Base-by-base conservation (phyloP, 2,113 vertebrate genomes). In the Entelurus aequoreus region DNA sequence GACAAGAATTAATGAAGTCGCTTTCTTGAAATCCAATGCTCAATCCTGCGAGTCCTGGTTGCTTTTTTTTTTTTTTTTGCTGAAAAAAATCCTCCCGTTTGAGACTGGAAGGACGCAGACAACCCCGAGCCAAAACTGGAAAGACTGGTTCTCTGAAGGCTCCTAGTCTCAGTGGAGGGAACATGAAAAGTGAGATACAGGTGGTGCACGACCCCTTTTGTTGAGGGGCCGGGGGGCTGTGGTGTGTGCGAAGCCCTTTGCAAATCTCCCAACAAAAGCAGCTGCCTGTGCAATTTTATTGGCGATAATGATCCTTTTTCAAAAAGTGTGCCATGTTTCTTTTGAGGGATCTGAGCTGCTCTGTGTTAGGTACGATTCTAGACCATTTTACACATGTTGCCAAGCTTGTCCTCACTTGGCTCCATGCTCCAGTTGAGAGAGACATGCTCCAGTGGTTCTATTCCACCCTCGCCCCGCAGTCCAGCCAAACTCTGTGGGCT, bases 161-260 rank as follows among this genome's bases (percentile, higher is more conserved):
- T 62, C 65, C 64, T 59, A 68, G 80, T 78, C 72, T 84, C 85
- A 77, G 74, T 69, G 52, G 51, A 74, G 13, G 77, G 64, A 75
- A 72, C 81, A 72, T 89, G 77, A 77, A 88, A 85, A 87, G 76
- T 70, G 72, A 87, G 85, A 83, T 65, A 58, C 72, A 0, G 73
- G 87, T 14, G 53, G 48, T 81, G 66, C 79, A 78, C 60, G 3
- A 62, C 44, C 6, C 77, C 19, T 80, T 89, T 88, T 86, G 64
- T 87, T 63, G 72, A 66, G 78, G 47, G 60, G 63, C 63, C 14
- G 64, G 71, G 28, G 69, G 81, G 80, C 63, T 12, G 60, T 15
- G 71, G 62, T 77, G 86, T 61, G 47, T 73, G 70, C 53, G 70
- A 63, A 71, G 57, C 71, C 68, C 55, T 35, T 71, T 53, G 71